A percentile compares a stretch with the other conserved stretches of the same genome.
These are phyloP conservation scores for Triplophysa rosa DNA, from an alignment of 2,113 vertebrate species.

Conservation along the genomic window DNA sequence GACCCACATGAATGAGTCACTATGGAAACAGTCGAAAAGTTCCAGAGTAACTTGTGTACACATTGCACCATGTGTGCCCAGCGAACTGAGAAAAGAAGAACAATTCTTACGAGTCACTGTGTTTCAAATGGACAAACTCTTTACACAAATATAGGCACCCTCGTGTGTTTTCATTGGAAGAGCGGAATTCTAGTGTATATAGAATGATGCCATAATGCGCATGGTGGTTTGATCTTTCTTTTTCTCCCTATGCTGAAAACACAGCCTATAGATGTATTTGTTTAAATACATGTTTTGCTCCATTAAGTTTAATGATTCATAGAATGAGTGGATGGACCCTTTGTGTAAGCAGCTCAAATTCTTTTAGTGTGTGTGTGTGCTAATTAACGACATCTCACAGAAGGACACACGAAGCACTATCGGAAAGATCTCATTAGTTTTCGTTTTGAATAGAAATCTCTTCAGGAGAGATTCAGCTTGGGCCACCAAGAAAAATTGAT, in stretches of 20 bases:
- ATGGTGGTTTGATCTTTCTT: conserved; percentile 32
- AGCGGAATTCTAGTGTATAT: conserved; percentile 14
- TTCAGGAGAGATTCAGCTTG: background rate
- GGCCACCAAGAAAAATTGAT: conserved; percentile 23
- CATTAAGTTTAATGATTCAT: conserved; percentile 6
- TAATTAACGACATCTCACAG: background rate
- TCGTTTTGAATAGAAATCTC: background rate
- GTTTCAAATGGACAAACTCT: conserved; percentile 19
- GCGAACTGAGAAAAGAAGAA: conserved; percentile 37
- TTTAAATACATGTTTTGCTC: conserved; percentile 23
- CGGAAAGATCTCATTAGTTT: background rate
- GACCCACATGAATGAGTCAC: conserved; percentile 47
- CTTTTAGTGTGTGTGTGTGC: background rate
- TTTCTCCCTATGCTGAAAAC: conserved; percentile 5
- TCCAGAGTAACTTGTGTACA: conserved; percentile 47
- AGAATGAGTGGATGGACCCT: background rate
- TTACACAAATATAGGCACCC: conserved; percentile 17
- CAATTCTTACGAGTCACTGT: conserved; percentile 21
- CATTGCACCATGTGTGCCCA: conserved; percentile 43
- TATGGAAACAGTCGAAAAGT: conserved; percentile 51
- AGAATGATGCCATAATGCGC: conserved; percentile 40
- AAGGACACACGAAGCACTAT: background rate
- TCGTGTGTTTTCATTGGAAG: conserved; percentile 7
- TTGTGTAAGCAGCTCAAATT: background rate
- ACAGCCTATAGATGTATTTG: conserved; percentile 28